A percentile compares a stretch with the other conserved stretches of the same genome.
phyloP scores from a whole-genome alignment of 2,797 vertebrate genomes.

The Coranthus polyacanthus region DNA sequence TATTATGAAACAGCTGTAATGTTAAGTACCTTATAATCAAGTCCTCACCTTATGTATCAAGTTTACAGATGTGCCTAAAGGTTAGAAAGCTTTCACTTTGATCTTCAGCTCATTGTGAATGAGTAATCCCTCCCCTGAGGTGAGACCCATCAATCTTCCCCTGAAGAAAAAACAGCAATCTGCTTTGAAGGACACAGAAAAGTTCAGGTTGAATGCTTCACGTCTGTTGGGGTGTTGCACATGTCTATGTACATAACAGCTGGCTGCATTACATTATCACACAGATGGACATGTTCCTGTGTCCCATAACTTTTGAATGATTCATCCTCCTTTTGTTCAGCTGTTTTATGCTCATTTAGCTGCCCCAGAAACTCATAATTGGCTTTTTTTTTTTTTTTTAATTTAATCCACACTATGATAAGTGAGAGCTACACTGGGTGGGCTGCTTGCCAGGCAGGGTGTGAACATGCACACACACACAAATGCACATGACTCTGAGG shows the following conservation, averaged over 20 bases:
- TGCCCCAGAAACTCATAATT: constrained; percentile 19
- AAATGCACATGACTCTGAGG: not conserved
- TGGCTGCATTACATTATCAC: constrained; percentile 62
- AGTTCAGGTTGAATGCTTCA: constrained; percentile 50
- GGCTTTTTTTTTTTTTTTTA: too few relatives aligned
- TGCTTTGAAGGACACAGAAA: constrained; percentile 70
- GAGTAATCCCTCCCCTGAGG: constrained; percentile 50
- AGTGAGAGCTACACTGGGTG: not conserved
- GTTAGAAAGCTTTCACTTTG: constrained; percentile 18
- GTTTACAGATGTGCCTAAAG: constrained; percentile 10
- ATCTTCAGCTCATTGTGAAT: constrained; percentile 23
- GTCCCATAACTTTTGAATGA: constrained; percentile 51
- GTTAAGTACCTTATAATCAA: not conserved
- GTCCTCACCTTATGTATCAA: not conserved
- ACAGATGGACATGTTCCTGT: constrained; percentile 62
- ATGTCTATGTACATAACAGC: constrained; percentile 50
- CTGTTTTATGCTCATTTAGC: constrained; percentile 58
- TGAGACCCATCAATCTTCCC: constrained; percentile 60
- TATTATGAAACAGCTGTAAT: not conserved
- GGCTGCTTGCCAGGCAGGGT: not conserved
- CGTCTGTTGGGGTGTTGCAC: constrained; percentile 47
- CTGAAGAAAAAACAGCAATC: constrained; percentile 57
- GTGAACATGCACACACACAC: not conserved
- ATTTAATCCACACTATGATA: constrained; percentile 35
- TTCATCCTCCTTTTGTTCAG: constrained; percentile 46